These are phyloP conservation scores for Drepanosiphum platanoidis DNA, from an alignment of 2,888 invertebrate genomes.

Conservation along the genomic window DNA sequence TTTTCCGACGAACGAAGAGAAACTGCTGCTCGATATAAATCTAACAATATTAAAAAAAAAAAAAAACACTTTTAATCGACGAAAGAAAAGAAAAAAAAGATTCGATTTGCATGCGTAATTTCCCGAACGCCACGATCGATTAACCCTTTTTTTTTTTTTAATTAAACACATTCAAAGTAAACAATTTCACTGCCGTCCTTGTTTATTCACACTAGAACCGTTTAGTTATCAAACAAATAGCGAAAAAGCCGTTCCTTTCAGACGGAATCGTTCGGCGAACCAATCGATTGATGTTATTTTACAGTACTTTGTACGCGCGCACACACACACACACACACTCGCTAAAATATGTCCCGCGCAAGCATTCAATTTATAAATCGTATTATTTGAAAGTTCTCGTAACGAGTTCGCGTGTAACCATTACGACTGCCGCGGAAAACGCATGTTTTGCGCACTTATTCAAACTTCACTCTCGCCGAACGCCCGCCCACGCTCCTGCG, in stretches of 20 bases:
- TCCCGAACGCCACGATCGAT: not conserved
- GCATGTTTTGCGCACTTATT: not conserved
- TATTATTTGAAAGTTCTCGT: not conserved
- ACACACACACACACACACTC: too few relatives aligned
- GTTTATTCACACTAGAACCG: not conserved
- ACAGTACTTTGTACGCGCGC: not conserved
- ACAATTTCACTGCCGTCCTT: not conserved
- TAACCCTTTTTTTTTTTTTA: conserved; percentile 10
- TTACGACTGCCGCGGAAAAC: not conserved
- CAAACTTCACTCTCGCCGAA: conserved; percentile 1
- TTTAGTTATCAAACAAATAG: not conserved
- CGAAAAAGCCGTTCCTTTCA: not conserved
- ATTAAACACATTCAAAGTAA: not conserved
- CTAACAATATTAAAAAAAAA: too few relatives aligned
- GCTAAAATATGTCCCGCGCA: too few relatives aligned
- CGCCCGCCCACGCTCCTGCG: conserved; percentile 8
- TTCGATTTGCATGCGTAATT: not conserved
- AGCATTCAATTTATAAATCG: not conserved
- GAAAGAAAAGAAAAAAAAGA: not conserved
- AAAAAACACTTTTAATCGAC: not conserved
- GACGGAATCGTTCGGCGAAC: not conserved
- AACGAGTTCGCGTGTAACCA: not conserved
- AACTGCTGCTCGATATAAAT: too few relatives aligned
- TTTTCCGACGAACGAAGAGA: too few relatives aligned
- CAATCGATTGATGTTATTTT: not conserved